Base-by-base conservation (phyloP, 2,797 vertebrate genomes). In the Hoplostethus atlanticus region DNA sequence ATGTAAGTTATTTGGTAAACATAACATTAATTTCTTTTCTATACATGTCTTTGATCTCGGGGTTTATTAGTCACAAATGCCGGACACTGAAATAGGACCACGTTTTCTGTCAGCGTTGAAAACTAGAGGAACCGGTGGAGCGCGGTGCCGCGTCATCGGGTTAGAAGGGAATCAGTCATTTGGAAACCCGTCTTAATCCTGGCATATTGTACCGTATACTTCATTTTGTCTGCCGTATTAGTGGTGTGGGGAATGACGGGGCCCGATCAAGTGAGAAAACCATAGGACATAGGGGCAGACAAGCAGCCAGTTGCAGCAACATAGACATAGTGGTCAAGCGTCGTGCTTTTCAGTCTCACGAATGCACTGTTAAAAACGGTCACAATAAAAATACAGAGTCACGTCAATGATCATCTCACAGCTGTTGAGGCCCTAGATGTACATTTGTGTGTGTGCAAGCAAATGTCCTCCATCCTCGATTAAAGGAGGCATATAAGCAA, bases 331-430 rank as follows among this genome's bases (percentile, higher is more conserved):
- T 84, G 84, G 91, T 88, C 77, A 84, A 11, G 68, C 56, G 68
- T 64, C 62, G 71, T 72, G 68, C 51, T 73, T 74, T 86, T 90
- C 80, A 84, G 82, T 89, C 73, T 81, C 82, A 68, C 55, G 42
- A 64, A 61, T 62, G 71, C n/a, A 31, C 81, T 71, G 69, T 82
- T 91, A 79, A 90, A 91, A 85, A 68, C 64, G 50, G 82, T 85
- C 69, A 57, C 77, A 72, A 72, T 83, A 77, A 88, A 70, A 90
- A 69, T 67, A 85, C 64, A 63, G 69, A 63, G 69, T 73, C 67
- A 69, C 57, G 16, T 85, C 46, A 63, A 73, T 61, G 68, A 87
- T 71, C 70, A 56, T 53, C 62, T 80, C 17, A 30, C 36, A 71
- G 65, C 38, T 54, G 44, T 59, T 5, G n/a, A 54, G 57, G 56